phyloP scores from a whole-genome alignment of 2,888 invertebrate species.

The Archaeoteleia sp. region DNA sequence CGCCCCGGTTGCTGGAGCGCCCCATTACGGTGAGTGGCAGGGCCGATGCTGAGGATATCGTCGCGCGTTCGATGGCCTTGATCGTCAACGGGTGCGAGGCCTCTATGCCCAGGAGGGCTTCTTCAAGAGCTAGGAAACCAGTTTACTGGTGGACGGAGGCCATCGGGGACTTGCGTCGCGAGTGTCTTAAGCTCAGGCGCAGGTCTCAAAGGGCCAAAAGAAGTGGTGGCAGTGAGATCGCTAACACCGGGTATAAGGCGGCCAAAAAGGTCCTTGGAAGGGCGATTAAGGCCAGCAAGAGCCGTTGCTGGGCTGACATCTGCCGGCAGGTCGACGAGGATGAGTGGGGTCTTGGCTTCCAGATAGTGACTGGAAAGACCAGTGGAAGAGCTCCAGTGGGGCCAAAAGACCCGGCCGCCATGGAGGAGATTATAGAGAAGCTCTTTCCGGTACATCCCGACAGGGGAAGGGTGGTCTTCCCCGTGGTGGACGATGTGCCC shows the following conservation, averaged over 20 bases:
- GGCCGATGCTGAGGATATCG: too few relatives aligned
- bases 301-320: conserved; percentile 49
- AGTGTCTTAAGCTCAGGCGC: background rate
- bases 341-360: conserved; percentile 54
- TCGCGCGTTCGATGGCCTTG: background rate
- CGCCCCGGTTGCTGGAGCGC: too few relatives aligned
- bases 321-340: conserved; percentile 49
- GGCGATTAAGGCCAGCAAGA: conserved; percentile 35
- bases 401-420: background rate
- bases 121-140: background rate
- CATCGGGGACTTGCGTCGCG: background rate
- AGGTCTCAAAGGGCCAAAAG: conserved; percentile 14
- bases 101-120: background rate
- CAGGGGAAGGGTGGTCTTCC: too few relatives aligned
- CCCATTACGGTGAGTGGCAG: too few relatives aligned
- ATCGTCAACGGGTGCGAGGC: background rate
- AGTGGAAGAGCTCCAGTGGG: background rate
- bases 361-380: conserved; percentile 42
- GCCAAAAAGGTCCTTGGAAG: too few relatives aligned
- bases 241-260: too few relatives aligned
- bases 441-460: conserved; percentile 42
- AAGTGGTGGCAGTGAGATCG: too few relatives aligned
- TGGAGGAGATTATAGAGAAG: conserved; percentile 16
- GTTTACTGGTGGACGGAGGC: conserved; percentile 6
- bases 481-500: too few relatives aligned